Evolutionary conservation across 2,797 vertebrate genomes (phyloP), one percentile per base, ranked within the genome.

Genomic region (Cuniculus paca): DNA sequence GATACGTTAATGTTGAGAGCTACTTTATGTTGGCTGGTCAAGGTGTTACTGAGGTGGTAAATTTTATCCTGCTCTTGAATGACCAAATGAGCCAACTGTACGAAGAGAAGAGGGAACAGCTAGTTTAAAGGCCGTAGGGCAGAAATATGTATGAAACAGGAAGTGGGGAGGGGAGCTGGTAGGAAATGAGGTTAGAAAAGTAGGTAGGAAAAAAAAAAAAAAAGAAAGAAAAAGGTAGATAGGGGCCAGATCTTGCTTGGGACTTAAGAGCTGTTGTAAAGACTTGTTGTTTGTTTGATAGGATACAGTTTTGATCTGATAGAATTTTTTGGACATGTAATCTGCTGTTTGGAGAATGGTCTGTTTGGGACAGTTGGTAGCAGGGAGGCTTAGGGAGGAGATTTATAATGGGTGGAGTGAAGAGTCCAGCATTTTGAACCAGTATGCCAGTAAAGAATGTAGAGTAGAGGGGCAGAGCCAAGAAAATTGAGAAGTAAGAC

Each of bases 21-120:
- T 74, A 12, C 68, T 95, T 87, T 85, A 70, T 79, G 36, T 72
- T 65, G 19, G 19, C n/a, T 60, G 61, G 5, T 80, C 36, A 48
- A 36, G 63, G 39, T 50, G 88, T 93, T 88, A 86, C 22, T 77
- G 52, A 77, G 87, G 45, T 94, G 61, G 54, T 87, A 56, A 86
- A 88, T 77, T 85, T 48, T 91, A 81, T 94, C 48, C 68, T 96
- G 81, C 70, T 28, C 31, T 45, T 92, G 39, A 93, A 5, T 95
- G 89, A 90, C 75, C 52, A 79, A 92, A 91, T 56, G 39, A 94
- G 34, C 42, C 74, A 87, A 24, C 72, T 68, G 28, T 84, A 78
- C 72, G 45, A 17, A 31, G 42, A 75, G 42, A 48, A 42, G 72
- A 75, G 17, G 45, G 8, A 78, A 34, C 48, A 9, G 45, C 42